Evolutionary conservation across 2,797 vertebrate species (phyloP).

Genomic region (Lacerta bilineata): DNA sequence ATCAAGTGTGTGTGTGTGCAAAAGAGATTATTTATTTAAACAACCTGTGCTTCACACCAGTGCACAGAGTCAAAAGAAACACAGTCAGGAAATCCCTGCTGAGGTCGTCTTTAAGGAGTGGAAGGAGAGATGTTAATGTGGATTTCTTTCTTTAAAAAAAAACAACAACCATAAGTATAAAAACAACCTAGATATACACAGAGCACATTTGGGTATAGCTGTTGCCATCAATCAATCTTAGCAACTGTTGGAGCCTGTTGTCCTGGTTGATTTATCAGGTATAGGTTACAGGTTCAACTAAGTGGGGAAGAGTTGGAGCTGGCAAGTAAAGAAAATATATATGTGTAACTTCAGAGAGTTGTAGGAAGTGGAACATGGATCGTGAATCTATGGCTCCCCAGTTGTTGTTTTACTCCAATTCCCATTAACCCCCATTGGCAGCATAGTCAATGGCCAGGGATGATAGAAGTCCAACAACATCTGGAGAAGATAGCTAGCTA

Average conservation of each 20-base stretch:
- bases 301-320: too few relatives aligned
- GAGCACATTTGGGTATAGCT: not conserved
- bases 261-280: not conserved
- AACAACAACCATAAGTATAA: not conserved
- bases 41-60: not conserved
- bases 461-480: too few relatives aligned
- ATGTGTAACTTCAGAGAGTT: not conserved
- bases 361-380: not conserved
- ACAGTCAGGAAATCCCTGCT: not conserved
- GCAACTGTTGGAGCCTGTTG: not conserved
- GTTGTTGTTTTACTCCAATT: too few relatives aligned
- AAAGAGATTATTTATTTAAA: not conserved
- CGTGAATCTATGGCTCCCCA: too few relatives aligned
- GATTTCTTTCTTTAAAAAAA: not conserved
- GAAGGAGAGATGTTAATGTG: constrained; percentile 12
- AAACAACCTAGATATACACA: not conserved
- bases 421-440: too few relatives aligned
- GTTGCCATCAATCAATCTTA: not conserved
- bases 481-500: not conserved
- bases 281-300: not conserved
- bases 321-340: not conserved
- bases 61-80: not conserved
- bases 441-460: too few relatives aligned
- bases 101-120: not conserved
- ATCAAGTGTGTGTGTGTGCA: not conserved